A percentile compares a stretch with the other conserved stretches of the same genome.
These are phyloP conservation scores for Myopa tessellatipennis DNA, from an alignment of 2,888 invertebrate species.

Conservation along the genomic window DNA sequence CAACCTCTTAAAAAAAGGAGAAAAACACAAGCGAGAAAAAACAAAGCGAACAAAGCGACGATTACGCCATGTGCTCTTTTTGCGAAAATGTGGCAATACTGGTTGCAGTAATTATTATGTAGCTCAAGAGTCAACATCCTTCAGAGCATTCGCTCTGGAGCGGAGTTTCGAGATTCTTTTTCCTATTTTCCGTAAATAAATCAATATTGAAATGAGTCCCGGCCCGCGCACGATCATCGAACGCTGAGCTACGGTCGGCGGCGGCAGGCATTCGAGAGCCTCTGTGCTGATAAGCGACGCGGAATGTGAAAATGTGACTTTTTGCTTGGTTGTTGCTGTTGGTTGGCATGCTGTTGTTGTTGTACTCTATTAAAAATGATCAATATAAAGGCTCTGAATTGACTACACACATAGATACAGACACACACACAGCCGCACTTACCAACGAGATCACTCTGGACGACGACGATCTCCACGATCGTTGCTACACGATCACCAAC, in stretches of 20 bases:
- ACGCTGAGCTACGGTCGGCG: conserved; percentile 21
- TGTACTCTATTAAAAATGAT: conserved; percentile 37
- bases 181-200: conserved; percentile 42
- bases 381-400: conserved; percentile 28
- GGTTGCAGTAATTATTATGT: conserved; percentile 36
- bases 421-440: background rate
- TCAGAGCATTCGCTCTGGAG: conserved; percentile 57
- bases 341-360: conserved; percentile 8
- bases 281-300: conserved; percentile 27
- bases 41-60: background rate
- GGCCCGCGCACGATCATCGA: background rate
- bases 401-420: conserved; percentile 25
- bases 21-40: background rate
- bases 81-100: conserved; percentile 26
- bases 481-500: conserved; percentile 40
- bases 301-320: conserved; percentile 34
- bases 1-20: background rate
- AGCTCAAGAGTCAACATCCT: conserved; percentile 61
- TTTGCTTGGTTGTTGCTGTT: conserved; percentile 10
- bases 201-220: conserved; percentile 41
- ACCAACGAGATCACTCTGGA: background rate
- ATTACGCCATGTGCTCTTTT: background rate
- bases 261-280: background rate
- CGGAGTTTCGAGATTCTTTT: conserved; percentile 44
- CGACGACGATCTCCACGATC: background rate